These are phyloP conservation scores for Hylaeus volcanicus DNA, from an alignment of 1,140 invertebrate species.

Conservation along the genomic window DNA sequence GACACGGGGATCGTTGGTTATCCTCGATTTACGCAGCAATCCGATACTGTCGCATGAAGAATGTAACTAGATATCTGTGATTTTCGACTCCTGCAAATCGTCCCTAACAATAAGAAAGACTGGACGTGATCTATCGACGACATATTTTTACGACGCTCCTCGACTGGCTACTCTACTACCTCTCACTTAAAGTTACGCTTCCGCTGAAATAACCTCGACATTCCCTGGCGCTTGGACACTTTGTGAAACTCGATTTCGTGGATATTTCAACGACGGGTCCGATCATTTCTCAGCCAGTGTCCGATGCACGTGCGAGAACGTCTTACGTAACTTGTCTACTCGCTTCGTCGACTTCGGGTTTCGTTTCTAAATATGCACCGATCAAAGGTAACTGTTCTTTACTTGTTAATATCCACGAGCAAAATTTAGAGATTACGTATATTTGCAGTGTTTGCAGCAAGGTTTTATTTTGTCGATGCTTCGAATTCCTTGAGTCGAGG, in stretches of 20 bases:
- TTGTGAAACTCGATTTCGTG: background rate
- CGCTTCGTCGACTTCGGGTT: background rate
- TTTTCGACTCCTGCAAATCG: conserved; percentile 33
- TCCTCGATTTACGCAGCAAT: conserved; percentile 23
- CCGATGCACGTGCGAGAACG: background rate
- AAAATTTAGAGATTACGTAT: no score
- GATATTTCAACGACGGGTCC: background rate
- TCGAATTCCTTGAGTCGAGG: no score
- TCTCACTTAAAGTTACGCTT: conserved; percentile 1
- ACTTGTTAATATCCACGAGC: no score
- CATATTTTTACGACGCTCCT: conserved; percentile 5
- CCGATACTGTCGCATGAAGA: conserved; percentile 8
- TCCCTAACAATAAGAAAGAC: conserved; percentile 24
- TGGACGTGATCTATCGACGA: conserved; percentile 27
- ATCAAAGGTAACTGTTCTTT: no score
- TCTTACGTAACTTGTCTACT: background rate
- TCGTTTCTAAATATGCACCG: no score
- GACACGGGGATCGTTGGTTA: conserved; percentile 1
- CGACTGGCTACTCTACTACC: conserved; percentile 7
- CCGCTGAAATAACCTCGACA: conserved; percentile 6
- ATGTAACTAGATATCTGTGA: conserved; percentile 6
- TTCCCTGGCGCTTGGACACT: background rate
- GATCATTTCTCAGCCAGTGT: background rate
- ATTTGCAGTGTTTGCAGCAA: no score
- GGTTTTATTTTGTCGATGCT: no score